Percentiles rank a stretch among this genome's conserved stretches.
Evolutionary conservation across 1,140 invertebrate species (phyloP).

Genomic region (Steinernema khuongi): DNA sequence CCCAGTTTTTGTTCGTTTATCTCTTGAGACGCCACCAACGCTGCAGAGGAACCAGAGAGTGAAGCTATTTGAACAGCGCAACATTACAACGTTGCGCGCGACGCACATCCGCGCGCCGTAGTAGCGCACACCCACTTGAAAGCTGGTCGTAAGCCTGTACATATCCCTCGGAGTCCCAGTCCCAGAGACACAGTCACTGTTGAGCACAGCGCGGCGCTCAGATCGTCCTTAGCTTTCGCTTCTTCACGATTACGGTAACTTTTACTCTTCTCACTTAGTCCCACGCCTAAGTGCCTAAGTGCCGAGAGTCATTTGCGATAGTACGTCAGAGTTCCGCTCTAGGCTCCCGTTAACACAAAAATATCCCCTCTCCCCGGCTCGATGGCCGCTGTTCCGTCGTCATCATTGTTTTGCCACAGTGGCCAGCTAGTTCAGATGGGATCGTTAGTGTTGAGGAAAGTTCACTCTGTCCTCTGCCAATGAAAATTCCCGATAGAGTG

Average conservation of each 20-base stretch:
- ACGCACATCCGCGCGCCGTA: slow-evolving; percentile 7
- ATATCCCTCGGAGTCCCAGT: slow-evolving; percentile 6
- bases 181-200: neutral
- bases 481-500: neutral
- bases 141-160: slow-evolving; percentile 1
- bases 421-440: neutral
- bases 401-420: neutral
- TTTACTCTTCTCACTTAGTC: neutral
- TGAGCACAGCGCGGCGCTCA: neutral
- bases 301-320: slow-evolving; percentile 5
- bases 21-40: neutral
- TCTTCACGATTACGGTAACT: neutral
- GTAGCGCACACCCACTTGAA: slow-evolving; percentile 15
- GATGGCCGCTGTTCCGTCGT: slow-evolving; percentile 7
- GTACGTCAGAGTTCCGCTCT: slow-evolving; percentile 4
- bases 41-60: neutral
- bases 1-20: neutral
- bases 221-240: neutral
- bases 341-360: slow-evolving; percentile 14
- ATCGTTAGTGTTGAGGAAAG: neutral
- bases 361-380: neutral
- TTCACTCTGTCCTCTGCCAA: neutral
- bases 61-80: slow-evolving; percentile 8
- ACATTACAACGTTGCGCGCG: slow-evolving; percentile 5
- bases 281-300: neutral